phyloP scores from a whole-genome alignment of 2,113 vertebrate genomes.

The Psittacus erithacus region DNA sequence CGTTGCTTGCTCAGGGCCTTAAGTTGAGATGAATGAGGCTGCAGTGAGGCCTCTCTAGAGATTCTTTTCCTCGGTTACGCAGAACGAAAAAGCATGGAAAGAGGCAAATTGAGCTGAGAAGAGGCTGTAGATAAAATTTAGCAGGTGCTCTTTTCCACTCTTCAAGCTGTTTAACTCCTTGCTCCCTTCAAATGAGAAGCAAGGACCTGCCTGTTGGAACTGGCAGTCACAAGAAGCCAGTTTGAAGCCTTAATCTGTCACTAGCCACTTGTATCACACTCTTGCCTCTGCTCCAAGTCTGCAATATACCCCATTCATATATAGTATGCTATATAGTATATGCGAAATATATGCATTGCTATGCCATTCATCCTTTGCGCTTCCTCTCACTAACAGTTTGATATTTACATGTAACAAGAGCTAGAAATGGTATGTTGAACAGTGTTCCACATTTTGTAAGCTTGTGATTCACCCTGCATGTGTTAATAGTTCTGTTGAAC shows the following conservation, averaged over 20 bases:
- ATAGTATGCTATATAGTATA: neutral
- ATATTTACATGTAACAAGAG: neutral
- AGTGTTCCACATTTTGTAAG: neutral
- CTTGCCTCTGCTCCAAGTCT: neutral
- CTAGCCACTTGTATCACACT: fast-evolving
- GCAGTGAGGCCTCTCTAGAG: neutral
- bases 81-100: neutral
- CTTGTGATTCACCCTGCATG: neutral
- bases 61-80: neutral
- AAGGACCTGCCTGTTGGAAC: neutral
- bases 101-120: neutral
- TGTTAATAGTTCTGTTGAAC: neutral
- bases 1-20: neutral
- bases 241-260: neutral
- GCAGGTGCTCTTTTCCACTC: neutral
- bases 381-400: neutral
- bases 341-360: neutral
- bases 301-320: neutral
- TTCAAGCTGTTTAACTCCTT: neutral
- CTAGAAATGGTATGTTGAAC: neutral
- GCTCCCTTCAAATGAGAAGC: neutral
- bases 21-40: neutral
- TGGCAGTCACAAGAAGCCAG: neutral
- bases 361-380: neutral
- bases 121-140: neutral